phyloP scores from a whole-genome alignment of 2,797 vertebrate genomes.

The Phataginus tetradactyla region DNA sequence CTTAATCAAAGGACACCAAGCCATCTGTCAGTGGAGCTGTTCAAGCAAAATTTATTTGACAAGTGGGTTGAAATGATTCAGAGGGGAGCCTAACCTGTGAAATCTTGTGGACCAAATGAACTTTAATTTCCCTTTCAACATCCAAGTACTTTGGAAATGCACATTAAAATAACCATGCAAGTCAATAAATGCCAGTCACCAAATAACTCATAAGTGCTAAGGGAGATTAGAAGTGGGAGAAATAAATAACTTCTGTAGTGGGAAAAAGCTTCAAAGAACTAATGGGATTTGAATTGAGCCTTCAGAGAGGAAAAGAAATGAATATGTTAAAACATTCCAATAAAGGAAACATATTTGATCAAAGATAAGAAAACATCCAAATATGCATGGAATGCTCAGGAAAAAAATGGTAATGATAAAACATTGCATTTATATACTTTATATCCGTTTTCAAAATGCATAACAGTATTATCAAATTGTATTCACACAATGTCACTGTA shows the following conservation, averaged over 20 bases:
- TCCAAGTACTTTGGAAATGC: conserved; percentile 68
- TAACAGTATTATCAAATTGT: background rate
- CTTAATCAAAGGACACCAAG: conserved; percentile 69
- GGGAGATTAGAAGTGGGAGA: conserved; percentile 59
- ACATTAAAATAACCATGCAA: conserved; percentile 71
- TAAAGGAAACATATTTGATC: conserved; percentile 47
- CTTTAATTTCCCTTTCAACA: conserved; percentile 77
- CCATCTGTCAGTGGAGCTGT: conserved; percentile 54
- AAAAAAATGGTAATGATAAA: background rate
- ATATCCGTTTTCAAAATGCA: background rate
- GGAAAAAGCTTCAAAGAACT: conserved; percentile 57
- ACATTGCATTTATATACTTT: background rate
- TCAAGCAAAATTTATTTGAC: conserved; percentile 74
- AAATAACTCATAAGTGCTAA: conserved; percentile 63
- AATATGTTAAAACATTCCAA: conserved; percentile 26
- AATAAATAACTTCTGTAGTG: conserved; percentile 57
- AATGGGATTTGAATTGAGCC: conserved; percentile 54
- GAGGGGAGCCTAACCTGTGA: conserved; percentile 55
- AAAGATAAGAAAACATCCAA: conserved; percentile 50
- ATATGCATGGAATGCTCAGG: background rate
- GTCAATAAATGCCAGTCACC: conserved; percentile 76
- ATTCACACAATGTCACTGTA: background rate
- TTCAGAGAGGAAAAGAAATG: conserved; percentile 40
- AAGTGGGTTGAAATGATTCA: conserved; percentile 68
- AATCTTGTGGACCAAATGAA: conserved; percentile 63